Conservation (phyloP, 1,140 invertebrate genomes). For the Aphaenogaster rudis region DNA sequence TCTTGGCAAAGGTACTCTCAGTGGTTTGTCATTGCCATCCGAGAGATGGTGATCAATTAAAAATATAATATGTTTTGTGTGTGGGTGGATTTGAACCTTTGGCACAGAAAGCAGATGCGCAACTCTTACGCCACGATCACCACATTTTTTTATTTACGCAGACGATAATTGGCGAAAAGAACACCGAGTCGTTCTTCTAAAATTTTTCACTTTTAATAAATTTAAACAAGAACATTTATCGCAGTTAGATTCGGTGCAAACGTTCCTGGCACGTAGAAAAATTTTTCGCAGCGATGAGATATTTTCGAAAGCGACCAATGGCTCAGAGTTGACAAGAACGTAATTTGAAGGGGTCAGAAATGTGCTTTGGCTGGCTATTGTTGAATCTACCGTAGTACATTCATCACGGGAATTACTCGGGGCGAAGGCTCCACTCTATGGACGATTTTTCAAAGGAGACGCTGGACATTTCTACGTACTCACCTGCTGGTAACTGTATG, state of each 20-base stretch:
- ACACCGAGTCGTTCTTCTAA: not conserved
- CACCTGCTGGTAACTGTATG: slow-evolving; percentile 45
- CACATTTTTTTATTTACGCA: not conserved
- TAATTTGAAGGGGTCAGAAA: slow-evolving; percentile 20
- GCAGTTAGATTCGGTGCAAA: not conserved
- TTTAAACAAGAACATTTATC: not conserved
- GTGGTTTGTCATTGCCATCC: no score
- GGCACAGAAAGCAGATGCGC: no score
- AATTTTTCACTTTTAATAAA: not conserved
- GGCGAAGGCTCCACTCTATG: slow-evolving; percentile 2
- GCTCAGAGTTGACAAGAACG: slow-evolving; percentile 18
- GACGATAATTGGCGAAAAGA: not conserved
- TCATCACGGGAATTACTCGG: slow-evolving; percentile 65
- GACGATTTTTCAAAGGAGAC: slow-evolving; percentile 72
- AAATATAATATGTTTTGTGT: no score
- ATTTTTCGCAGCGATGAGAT: not conserved
- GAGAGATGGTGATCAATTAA: no score
- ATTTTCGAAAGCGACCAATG: slow-evolving; percentile 26
- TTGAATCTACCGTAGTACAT: slow-evolving; percentile 62
- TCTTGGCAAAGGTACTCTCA: no score
- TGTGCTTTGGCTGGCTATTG: slow-evolving; percentile 54
- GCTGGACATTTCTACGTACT: slow-evolving; percentile 57
- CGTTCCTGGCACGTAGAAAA: not conserved
- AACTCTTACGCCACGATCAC: no score
- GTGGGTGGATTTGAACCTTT: no score